A percentile compares a stretch with the other conserved stretches of the same genome.
Evolutionary conservation across 2,888 invertebrate genomes (phyloP).

Genomic region (Lumbricus terrestris): DNA sequence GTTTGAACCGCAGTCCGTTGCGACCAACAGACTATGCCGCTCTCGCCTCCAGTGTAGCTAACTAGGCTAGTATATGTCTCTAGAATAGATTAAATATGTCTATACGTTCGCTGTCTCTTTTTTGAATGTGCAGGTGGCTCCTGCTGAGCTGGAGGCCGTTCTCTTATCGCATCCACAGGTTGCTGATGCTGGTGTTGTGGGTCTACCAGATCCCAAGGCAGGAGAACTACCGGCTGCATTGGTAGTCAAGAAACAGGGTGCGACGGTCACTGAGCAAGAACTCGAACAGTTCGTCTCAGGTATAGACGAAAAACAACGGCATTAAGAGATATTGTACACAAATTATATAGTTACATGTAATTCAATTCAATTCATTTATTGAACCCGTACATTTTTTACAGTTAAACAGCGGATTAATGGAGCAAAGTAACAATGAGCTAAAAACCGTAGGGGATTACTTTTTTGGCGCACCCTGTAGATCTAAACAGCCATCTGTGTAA

Average conservation of each 20-base stretch:
- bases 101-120: not conserved
- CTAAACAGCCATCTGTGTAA: too few relatives aligned
- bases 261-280: not conserved
- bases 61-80: not conserved
- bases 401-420: too few relatives aligned
- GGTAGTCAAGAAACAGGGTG: slow-evolving; percentile 18
- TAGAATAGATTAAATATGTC: not conserved
- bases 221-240: slow-evolving; percentile 30
- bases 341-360: too few relatives aligned
- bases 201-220: not conserved
- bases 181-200: slow-evolving; percentile 27
- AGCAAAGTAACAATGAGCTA: too few relatives aligned
- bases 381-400: too few relatives aligned
- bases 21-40: too few relatives aligned
- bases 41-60: too few relatives aligned
- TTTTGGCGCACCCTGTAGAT: too few relatives aligned
- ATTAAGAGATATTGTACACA: not conserved
- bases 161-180: slow-evolving; percentile 23
- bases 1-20: too few relatives aligned
- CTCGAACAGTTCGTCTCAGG: not conserved
- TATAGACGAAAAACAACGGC: not conserved
- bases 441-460: too few relatives aligned
- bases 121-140: slow-evolving; percentile 23
- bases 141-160: slow-evolving; percentile 27
- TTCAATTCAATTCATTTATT: too few relatives aligned